Base-by-base conservation (phyloP, 2,888 invertebrate species). In the Melangyna quadrimaculata region DNA sequence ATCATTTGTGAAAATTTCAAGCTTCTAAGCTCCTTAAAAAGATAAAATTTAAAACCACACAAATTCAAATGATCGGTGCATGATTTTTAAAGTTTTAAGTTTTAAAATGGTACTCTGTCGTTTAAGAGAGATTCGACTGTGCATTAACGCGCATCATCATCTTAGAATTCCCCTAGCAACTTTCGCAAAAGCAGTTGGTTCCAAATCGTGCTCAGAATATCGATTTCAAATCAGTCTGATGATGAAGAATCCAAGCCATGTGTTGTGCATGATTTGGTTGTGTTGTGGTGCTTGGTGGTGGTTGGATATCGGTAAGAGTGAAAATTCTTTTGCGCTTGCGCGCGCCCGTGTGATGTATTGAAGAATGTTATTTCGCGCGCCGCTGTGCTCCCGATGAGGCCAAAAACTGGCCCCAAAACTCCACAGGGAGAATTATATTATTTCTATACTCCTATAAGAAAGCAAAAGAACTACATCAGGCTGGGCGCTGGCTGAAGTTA, bases 121-220 rank as follows among this genome's bases (percentile, higher is more conserved):
- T 3, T 14, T 14, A 3, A 14, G 37, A 35, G 59, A 59, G 59
- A 0, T 37, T 59, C 14, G 0, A 22, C 35, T 59, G 59, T 59
- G 0, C 9, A 37, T 37, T 37, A 4, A 37, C 14, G 19, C 14
- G 14, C 35, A 59, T 59, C 70, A 59, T 59, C 70, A 69, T 59
- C 73, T 29, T 43, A 51, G 73, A 81, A 77, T 80, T 78, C 73
- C 70, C 55, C 29, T 27, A 77, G 75, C 83, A 37, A 57, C 63
- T 74, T 48, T 70, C 65, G 45, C 65, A 12, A 19, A n/a, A 65
- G 65, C 45, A 51, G 14, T 55, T 48, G 78, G 57, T 4, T 59
- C 71, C 61, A 79, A 70, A 84, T 84, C 84, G 84, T 84, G 84
- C 80, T 53, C 27, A 9, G 84, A 81, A 86, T 86, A 86, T 86